Conservation (phyloP, 2,888 invertebrate species). For the Ophraella communa region DNA sequence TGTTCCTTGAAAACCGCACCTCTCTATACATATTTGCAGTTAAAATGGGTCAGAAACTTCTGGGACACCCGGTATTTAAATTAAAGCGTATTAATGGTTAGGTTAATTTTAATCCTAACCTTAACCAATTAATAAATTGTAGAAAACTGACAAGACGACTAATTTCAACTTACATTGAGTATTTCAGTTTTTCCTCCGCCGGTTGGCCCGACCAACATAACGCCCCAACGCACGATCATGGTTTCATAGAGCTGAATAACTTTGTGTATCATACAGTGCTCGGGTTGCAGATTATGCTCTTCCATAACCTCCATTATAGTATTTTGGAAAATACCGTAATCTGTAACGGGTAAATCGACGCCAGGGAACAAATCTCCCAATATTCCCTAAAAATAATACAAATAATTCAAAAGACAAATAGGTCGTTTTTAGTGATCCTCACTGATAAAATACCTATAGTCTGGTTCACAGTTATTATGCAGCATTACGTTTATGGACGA, state of each 20-base stretch:
- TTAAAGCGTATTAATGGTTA: no score
- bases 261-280: slow-evolving; percentile 72
- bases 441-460: no score
- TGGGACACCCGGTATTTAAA: no score
- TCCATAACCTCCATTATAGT: slow-evolving; percentile 66
- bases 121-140: neutral
- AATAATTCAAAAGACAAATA: neutral
- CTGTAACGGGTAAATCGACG: slow-evolving; percentile 76
- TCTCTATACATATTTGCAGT: no score
- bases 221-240: slow-evolving; percentile 90
- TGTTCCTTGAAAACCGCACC: no score
- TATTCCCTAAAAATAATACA: slow-evolving; percentile 67
- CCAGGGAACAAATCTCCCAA: slow-evolving; percentile 90
- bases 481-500: no score
- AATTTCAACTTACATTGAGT: slow-evolving; percentile 65
- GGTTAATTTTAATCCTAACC: neutral
- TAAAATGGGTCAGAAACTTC: no score
- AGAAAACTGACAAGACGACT: neutral
- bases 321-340: slow-evolving; percentile 78
- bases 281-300: slow-evolving; percentile 71
- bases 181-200: slow-evolving; percentile 86
- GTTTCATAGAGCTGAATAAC: slow-evolving; percentile 89
- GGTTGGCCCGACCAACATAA: slow-evolving; percentile 91
- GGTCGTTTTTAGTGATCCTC: neutral
- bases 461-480: no score